Percentiles rank a stretch among this genome's conserved stretches.
Conservation (phyloP, 1,140 invertebrate species). For the Saccostrea cuccullata region DNA sequence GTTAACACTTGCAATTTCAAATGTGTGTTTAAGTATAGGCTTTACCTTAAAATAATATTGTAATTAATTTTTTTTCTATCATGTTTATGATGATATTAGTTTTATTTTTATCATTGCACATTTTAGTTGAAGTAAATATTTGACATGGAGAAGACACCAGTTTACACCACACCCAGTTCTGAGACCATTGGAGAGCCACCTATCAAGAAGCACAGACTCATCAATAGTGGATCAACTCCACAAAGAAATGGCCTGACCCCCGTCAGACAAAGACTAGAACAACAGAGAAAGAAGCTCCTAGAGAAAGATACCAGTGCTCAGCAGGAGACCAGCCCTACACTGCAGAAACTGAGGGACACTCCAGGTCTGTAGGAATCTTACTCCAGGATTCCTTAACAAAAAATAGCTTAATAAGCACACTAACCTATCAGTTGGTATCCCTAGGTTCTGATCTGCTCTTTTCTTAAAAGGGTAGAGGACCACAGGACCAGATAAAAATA, state of each 20-base stretch:
- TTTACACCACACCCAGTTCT: background rate
- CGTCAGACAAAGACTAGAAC: slow-evolving; percentile 55
- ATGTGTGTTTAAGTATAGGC: no score
- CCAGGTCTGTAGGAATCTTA: slow-evolving; percentile 59
- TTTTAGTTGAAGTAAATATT: background rate
- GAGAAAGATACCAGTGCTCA: slow-evolving; percentile 28
- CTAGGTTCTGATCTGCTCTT: no score
- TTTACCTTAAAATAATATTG: no score
- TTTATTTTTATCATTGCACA: no score
- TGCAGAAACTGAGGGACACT: slow-evolving; percentile 66
- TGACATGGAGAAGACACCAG: background rate
- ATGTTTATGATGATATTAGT: no score
- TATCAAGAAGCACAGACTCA: background rate
- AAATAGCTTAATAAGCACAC: no score
- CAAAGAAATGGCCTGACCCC: slow-evolving; percentile 28
- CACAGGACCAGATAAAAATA: no score
- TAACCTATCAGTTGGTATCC: no score
- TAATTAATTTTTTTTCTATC: no score
- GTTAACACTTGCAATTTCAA: no score
- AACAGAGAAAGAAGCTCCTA: slow-evolving; percentile 47
- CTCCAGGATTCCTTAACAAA: no score
- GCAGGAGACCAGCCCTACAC: slow-evolving; percentile 63
- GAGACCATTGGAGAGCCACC: background rate
- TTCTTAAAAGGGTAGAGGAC: no score
- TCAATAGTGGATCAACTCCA: slow-evolving; percentile 31